A percentile compares a stretch with the other conserved stretches of the same genome.
These are phyloP conservation scores for Todus mexicanus DNA, from an alignment of 2,797 vertebrate genomes.

Conservation along the genomic window DNA sequence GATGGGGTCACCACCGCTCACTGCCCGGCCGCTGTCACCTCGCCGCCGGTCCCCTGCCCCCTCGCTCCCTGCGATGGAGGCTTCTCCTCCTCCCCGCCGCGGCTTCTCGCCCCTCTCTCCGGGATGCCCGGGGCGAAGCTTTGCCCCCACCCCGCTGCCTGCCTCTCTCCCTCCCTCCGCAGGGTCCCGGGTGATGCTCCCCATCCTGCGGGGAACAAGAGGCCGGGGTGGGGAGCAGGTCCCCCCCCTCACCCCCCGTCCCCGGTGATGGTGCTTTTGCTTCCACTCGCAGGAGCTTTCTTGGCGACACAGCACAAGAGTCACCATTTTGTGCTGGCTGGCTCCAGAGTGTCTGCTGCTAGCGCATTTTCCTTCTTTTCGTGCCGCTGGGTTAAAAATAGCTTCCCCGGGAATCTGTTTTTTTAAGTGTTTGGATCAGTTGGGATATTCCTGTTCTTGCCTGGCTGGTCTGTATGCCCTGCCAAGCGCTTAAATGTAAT, in stretches of 20 bases:
- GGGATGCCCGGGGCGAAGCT: neutral
- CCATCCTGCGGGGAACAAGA: neutral
- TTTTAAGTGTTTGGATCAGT: neutral
- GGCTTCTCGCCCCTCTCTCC: no score
- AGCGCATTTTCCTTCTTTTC: neutral
- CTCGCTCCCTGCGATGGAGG: neutral
- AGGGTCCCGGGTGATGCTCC: neutral
- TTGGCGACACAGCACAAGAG: neutral
- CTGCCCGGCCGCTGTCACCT: no score
- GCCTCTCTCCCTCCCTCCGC: neutral
- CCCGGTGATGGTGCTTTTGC: neutral
- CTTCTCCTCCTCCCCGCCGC: neutral
- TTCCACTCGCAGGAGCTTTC: neutral
- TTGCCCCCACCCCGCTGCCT: no score
- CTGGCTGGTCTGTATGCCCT: neutral
- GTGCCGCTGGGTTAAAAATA: neutral
- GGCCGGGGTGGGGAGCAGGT: neutral
- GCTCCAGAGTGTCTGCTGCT: neutral
- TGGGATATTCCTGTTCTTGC: neutral
- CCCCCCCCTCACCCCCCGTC: no score
- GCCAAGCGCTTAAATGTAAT: fast-evolving
- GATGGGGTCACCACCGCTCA: no score
- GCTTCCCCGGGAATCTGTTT: neutral
- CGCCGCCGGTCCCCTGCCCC: neutral
- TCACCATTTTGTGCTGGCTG: neutral